Conservation (phyloP, 35 echinoderm and acorn worm genomes). For the Eucidaris tribuloides region DNA sequence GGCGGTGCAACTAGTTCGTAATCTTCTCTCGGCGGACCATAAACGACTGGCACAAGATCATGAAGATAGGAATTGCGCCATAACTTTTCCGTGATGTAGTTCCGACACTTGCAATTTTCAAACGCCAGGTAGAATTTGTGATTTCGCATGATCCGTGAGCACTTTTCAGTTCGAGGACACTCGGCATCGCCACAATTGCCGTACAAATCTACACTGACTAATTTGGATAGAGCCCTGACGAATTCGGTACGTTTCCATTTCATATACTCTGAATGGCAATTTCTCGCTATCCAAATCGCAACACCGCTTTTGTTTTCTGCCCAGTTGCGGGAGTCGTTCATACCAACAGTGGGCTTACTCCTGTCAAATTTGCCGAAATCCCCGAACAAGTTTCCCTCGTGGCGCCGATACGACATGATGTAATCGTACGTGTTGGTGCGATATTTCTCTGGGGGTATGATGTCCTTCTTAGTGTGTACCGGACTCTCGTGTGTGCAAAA, state of each 20-base stretch:
- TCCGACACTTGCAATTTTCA: conserved; percentile 55
- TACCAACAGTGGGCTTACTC: background rate
- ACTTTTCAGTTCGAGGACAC: conserved; percentile 14
- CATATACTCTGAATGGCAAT: background rate
- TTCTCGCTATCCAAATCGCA: background rate
- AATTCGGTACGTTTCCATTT: conserved; percentile 45
- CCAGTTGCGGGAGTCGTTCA: background rate
- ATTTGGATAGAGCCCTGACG: conserved; percentile 29
- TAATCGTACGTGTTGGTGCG: background rate
- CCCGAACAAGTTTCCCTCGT: background rate
- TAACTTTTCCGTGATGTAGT: conserved; percentile 59
- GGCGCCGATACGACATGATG: background rate
- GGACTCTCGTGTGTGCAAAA: background rate
- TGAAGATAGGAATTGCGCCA: conserved; percentile 42
- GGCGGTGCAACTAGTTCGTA: conserved; percentile 44
- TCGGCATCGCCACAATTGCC: conserved; percentile 38
- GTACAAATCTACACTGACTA: conserved; percentile 34
- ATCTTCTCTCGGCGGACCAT: conserved; percentile 44
- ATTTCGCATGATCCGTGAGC: background rate
- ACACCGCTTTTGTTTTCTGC: background rate
- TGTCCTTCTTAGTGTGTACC: background rate
- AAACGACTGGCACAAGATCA: conserved; percentile 54
- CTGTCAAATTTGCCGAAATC: background rate
- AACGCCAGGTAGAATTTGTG: conserved; percentile 70
- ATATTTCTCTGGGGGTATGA: background rate